Percentiles rank a stretch among this genome's conserved stretches.
Evolutionary conservation across 1,140 invertebrate genomes (phyloP).

Genomic region (Drosophila subobscura): DNA sequence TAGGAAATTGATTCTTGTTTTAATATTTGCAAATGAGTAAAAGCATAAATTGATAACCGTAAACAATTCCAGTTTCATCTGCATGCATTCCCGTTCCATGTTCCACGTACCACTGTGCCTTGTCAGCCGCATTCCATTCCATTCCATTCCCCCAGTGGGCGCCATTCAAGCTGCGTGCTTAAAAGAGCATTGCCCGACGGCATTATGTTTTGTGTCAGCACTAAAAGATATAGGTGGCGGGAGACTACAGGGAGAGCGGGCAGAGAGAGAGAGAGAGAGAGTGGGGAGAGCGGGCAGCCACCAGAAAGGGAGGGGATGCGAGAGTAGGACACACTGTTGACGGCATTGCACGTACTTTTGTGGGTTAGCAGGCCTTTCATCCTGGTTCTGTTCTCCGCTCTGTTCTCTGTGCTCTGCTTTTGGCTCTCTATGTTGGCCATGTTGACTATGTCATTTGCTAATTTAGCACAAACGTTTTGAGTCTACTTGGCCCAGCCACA

Average conservation of each 20-base stretch:
- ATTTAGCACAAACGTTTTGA: slow-evolving; percentile 77
- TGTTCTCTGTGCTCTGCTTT: slow-evolving; percentile 37
- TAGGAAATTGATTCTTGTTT: background rate
- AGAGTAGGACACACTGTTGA: slow-evolving; percentile 39
- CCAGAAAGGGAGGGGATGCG: background rate
- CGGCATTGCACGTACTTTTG: slow-evolving; percentile 72
- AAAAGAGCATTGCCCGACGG: slow-evolving; percentile 80
- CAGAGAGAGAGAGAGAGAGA: background rate
- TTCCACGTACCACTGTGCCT: slow-evolving; percentile 29
- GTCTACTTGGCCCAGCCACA: slow-evolving; percentile 40
- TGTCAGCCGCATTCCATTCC: slow-evolving; percentile 27
- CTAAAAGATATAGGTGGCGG: slow-evolving; percentile 35
- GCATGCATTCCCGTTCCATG: background rate
- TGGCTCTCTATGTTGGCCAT: slow-evolving; percentile 69
- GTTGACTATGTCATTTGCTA: slow-evolving; percentile 81
- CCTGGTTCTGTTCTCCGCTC: slow-evolving; percentile 20
- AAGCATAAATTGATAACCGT: too few relatives aligned
- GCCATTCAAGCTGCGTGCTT: slow-evolving; percentile 67
- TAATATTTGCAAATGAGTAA: background rate
- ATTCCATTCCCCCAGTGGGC: slow-evolving; percentile 32
- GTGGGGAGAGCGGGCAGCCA: too few relatives aligned
- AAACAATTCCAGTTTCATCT: too few relatives aligned
- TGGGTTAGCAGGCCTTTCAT: slow-evolving; percentile 72
- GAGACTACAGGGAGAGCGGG: background rate
- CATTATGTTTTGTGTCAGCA: slow-evolving; percentile 80